Conservation (phyloP, 35 echinoderm and acorn worm genomes). For the Ptychodera flava region DNA sequence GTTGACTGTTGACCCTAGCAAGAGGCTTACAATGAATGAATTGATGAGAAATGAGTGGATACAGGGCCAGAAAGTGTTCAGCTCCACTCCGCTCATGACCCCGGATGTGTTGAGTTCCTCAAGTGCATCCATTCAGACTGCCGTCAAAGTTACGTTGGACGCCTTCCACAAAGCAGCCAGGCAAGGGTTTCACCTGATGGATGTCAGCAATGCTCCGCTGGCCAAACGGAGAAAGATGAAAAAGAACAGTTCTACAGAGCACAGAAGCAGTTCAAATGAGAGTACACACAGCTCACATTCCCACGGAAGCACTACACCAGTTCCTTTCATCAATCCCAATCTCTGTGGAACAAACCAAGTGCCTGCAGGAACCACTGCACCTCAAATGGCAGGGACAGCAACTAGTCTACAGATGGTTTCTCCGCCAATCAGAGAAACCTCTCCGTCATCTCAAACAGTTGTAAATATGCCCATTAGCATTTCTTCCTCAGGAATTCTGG, state of each 20-base stretch:
- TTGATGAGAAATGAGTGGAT: conserved; percentile 82
- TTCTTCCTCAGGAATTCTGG: neutral
- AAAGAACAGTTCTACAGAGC: conserved; percentile 89
- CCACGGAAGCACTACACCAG: conserved; percentile 52
- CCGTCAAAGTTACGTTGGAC: conserved; percentile 90
- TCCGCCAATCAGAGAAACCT: neutral
- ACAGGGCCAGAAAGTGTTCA: conserved; percentile 59
- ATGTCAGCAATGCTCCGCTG: conserved; percentile 88
- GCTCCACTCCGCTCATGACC: conserved; percentile 91
- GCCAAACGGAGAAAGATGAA: conserved; percentile 91
- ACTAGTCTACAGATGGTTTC: neutral
- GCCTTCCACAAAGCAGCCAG: conserved; percentile 83
- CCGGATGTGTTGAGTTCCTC: conserved; percentile 68
- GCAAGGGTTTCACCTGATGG: conserved; percentile 84
- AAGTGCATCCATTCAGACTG: conserved; percentile 42
- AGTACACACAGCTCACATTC: conserved; percentile 48
- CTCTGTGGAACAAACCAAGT: neutral
- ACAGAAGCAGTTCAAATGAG: conserved; percentile 70
- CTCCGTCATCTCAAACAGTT: conserved; percentile 2
- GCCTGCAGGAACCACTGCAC: neutral
- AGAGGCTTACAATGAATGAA: conserved; percentile 65
- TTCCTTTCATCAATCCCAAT: conserved; percentile 47
- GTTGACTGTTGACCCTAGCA: conserved; percentile 49
- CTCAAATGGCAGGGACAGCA: neutral
- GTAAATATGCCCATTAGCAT: neutral